Evolutionary conservation across 2,113 vertebrate species (phyloP).

Genomic region (Casuarius casuarius): DNA sequence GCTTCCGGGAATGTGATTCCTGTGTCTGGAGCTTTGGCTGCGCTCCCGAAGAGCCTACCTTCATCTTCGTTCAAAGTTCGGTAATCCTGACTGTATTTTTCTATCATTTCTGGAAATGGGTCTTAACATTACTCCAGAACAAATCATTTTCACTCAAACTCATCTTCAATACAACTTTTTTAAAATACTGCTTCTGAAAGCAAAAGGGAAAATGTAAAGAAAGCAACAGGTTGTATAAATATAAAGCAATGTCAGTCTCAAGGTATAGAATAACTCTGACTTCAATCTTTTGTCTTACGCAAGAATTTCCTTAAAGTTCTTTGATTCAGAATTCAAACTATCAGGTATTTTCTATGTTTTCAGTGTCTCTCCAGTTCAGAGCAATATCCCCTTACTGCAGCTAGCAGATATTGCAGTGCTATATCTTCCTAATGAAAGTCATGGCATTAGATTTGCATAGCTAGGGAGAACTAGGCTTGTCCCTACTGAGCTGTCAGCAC

Average conservation of each 20-base stretch:
- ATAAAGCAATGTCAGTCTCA: neutral
- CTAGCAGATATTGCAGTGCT: neutral
- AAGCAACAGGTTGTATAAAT: neutral
- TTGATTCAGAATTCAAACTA: neutral
- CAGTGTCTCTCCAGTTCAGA: neutral
- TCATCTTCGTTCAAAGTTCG: conserved; percentile 8
- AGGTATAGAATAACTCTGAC: neutral
- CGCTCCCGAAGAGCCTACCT: neutral
- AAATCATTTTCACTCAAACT: neutral
- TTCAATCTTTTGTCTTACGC: neutral
- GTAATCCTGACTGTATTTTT: conserved; percentile 8
- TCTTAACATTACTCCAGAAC: neutral
- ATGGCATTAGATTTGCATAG: fast-evolving
- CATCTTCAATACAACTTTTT: neutral
- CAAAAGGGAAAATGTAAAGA: neutral
- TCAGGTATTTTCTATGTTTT: neutral
- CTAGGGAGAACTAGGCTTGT: neutral
- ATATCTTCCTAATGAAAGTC: neutral
- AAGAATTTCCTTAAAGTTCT: neutral
- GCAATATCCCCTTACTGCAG: neutral
- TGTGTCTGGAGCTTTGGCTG: neutral
- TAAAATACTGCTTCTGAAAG: neutral
- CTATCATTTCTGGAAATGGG: neutral
- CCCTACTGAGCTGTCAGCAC: neutral
- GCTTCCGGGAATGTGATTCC: neutral